phyloP scores from a whole-genome alignment of 2,888 invertebrate species.

The Caenorhabditis drosophilae region DNA sequence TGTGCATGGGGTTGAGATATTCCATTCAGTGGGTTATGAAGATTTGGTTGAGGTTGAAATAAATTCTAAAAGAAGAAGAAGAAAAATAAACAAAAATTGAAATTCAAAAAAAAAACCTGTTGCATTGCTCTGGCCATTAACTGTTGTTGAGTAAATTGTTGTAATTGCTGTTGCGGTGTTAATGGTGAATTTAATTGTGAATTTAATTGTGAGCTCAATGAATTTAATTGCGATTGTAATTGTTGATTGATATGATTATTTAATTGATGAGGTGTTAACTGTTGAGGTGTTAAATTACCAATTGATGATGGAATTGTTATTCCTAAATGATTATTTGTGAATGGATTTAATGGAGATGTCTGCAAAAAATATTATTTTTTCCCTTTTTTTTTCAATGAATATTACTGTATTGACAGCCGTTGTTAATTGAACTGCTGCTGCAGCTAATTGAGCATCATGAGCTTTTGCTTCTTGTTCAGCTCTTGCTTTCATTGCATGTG shows the following conservation, averaged over 20 bases:
- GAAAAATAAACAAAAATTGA: background rate
- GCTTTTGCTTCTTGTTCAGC: constrained; percentile 66
- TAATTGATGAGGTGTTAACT: constrained; percentile 32
- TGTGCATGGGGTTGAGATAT: constrained; percentile 11
- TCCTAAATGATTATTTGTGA: constrained; percentile 21
- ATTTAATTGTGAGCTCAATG: constrained; percentile 22
- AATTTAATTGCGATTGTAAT: constrained; percentile 19
- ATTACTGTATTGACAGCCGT: constrained; percentile 19
- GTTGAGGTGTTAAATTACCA: constrained; percentile 29
- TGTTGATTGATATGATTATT: constrained; percentile 18
- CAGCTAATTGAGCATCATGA: constrained; percentile 43
- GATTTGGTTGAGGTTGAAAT: constrained; percentile 1
- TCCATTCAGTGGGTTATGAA: background rate
- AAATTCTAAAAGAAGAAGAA: constrained; percentile 20
- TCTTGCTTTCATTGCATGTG: constrained; percentile 77
- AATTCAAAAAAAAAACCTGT: constrained; percentile 12
- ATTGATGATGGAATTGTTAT: constrained; percentile 31
- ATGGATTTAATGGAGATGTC: constrained; percentile 23
- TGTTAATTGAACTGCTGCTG: constrained; percentile 27
- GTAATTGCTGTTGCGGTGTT: constrained; percentile 39
- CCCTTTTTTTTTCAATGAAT: no score
- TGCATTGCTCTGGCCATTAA: constrained; percentile 35
- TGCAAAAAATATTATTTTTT: constrained; percentile 5
- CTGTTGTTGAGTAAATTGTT: constrained; percentile 32
- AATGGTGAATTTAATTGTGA: constrained; percentile 23